phyloP scores from a whole-genome alignment of 2,113 vertebrate species.

The Eulacestoma nigropectus region DNA sequence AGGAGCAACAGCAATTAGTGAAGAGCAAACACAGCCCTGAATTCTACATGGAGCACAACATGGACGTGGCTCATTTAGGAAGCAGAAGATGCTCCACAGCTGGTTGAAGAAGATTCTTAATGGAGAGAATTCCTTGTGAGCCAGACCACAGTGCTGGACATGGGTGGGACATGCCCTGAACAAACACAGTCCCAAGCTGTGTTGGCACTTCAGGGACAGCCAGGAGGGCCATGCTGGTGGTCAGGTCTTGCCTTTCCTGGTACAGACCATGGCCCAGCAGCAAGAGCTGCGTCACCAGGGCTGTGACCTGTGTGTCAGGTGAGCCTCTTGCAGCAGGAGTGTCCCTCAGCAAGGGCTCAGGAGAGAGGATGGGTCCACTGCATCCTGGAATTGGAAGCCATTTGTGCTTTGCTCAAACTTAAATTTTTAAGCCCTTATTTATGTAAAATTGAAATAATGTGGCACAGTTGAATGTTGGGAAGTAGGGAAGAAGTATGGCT shows the following conservation, averaged over 20 bases:
- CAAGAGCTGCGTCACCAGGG: not conserved
- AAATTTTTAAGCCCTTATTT: not conserved
- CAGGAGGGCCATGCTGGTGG: fast-evolving
- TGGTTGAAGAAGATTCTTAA: not conserved
- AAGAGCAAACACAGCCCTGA: not conserved
- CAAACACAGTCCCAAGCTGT: not conserved
- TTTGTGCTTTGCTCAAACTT: not conserved
- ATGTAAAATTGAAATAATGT: not conserved
- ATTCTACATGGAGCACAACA: not conserved
- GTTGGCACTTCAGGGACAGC: not conserved
- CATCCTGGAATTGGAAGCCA: not conserved
- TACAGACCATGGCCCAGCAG: not conserved
- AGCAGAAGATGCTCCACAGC: fast-evolving
- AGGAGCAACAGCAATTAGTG: not conserved
- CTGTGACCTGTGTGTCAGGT: not conserved
- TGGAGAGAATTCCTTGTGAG: fast-evolving
- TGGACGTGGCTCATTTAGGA: not conserved
- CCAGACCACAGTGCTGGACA: not conserved
- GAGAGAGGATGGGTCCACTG: not conserved
- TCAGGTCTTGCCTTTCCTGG: not conserved
- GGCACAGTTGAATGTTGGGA: not conserved
- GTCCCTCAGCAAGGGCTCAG: not conserved
- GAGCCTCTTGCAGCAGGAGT: not conserved
- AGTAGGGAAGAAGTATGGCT: fast-evolving
- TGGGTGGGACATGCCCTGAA: not conserved